Evolutionary conservation across 1,140 invertebrate genomes (phyloP).

Genomic region (Monochamus saltuarius): DNA sequence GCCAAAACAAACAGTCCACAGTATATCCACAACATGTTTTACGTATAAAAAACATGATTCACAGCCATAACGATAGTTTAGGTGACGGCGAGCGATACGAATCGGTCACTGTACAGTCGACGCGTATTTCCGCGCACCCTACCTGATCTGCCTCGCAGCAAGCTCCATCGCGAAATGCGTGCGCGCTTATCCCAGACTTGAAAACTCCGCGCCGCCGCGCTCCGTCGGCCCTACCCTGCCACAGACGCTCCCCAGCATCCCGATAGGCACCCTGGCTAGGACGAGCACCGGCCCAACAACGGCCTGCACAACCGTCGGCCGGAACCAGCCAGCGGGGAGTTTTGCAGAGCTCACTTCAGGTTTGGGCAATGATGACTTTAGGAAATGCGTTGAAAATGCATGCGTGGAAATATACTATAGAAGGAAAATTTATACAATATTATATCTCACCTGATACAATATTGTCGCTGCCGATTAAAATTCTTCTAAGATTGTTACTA

Average conservation of each 20-base stretch:
- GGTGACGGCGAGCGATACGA: too few relatives aligned
- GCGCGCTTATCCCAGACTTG: slow-evolving; percentile 34
- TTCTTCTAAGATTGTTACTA: too few relatives aligned
- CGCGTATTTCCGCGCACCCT: slow-evolving; percentile 33
- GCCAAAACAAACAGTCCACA: slow-evolving; percentile 29
- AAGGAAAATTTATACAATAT: too few relatives aligned
- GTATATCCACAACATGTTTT: slow-evolving; percentile 43
- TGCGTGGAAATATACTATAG: too few relatives aligned
- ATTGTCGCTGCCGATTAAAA: too few relatives aligned
- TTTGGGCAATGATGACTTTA: too few relatives aligned
- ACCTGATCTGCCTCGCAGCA: slow-evolving; percentile 43
- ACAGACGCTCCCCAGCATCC: slow-evolving; percentile 37
- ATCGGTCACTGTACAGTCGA: too few relatives aligned
- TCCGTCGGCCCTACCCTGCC: slow-evolving; percentile 40
- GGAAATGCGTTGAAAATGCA: too few relatives aligned
- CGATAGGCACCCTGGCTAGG: slow-evolving; percentile 24
- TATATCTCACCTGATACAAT: too few relatives aligned
- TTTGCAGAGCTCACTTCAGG: too few relatives aligned
- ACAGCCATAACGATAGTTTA: slow-evolving; percentile 39
- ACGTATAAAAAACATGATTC: slow-evolving; percentile 45
- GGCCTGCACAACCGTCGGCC: neutral
- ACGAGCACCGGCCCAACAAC: neutral
- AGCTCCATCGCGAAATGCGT: slow-evolving; percentile 46
- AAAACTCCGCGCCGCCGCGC: slow-evolving; percentile 40
- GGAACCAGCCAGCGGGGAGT: too few relatives aligned